These are phyloP conservation scores for Eilema depressum DNA, from an alignment of 2,888 invertebrate species.

Conservation along the genomic window DNA sequence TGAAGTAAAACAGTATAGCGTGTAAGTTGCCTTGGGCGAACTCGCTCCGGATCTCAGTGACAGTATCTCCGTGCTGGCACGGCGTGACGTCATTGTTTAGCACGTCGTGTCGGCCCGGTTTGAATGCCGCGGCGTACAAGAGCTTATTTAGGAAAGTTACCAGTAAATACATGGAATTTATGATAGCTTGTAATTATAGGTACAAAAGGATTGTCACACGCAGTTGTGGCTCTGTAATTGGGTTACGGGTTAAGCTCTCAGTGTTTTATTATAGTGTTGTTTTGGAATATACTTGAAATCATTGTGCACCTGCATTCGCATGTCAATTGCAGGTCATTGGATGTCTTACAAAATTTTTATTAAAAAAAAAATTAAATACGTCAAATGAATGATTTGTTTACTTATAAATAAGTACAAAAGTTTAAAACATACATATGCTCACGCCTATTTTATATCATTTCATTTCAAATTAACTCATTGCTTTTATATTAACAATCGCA, in stretches of 20 bases:
- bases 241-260: conserved; percentile 7
- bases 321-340: too few relatives aligned
- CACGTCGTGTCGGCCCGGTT: conserved; percentile 64
- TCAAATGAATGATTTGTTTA: not conserved
- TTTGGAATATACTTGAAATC: too few relatives aligned
- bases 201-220: conserved; percentile 36
- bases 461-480: not conserved
- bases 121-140: conserved; percentile 37
- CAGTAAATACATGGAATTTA: conserved; percentile 29
- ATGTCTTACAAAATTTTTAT: too few relatives aligned
- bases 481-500: not conserved
- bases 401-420: not conserved
- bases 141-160: conserved; percentile 55
- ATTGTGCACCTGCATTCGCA: too few relatives aligned
- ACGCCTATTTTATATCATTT: not conserved
- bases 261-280: not conserved
- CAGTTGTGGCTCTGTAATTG: conserved; percentile 22
- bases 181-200: conserved; percentile 36
- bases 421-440: too few relatives aligned
- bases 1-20: conserved; percentile 25
- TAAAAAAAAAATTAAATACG: too few relatives aligned
- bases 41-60: conserved; percentile 66
- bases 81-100: conserved; percentile 69
- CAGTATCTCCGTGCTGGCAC: conserved; percentile 63
- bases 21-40: conserved; percentile 60